Evolutionary conservation across 2,113 vertebrate genomes (phyloP), one percentile per base, ranked within the genome.

Genomic region (Motacilla alba): DNA sequence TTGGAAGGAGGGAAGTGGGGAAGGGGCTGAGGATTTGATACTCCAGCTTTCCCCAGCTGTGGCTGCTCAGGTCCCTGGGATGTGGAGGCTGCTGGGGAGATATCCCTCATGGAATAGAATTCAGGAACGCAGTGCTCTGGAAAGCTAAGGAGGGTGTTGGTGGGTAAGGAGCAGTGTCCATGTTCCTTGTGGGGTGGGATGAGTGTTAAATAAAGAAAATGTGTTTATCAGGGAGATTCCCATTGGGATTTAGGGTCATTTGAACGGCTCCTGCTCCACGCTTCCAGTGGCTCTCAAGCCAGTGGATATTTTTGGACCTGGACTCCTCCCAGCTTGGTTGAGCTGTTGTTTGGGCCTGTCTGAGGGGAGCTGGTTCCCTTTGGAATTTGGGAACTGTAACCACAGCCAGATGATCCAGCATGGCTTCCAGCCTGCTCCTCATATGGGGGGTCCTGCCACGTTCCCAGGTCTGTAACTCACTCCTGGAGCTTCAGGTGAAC

Each of bases 1-100:
- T 0, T 77, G 73, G 33, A 68, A 68, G 46, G 63, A 44, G 63
- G 31, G 37, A 44, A 31, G 11, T 31, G 26, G 3, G 0, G 1
- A 31, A 19, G 73, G 37, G 22, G 37, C 8, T 68, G 83, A 68
- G 31, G 27, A 52, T 86, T 68, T 52, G 26, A 12, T 27, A 8
- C 22, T 50, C 52, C 44, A 52, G 17, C 52, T 44, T 59, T 68
- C 37, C 18, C 73, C 46, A 77, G 1, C 17, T 86, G 62, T 27
- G 62, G 13, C 62, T 76, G 62, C 52, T 26, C 35, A 59, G 62
- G 3, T 31, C 37, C 22, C 8, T 0, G 11, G 24, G 21, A 1
- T 49, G 52, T 39, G 35, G 43, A 16, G 35, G 50, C 30, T 76
- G 20, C 3, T 31, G 44, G 72, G 52, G 31, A 22, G 44, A 22